Conservation (phyloP, 1,140 invertebrate genomes). For the Orchestia grillus region DNA sequence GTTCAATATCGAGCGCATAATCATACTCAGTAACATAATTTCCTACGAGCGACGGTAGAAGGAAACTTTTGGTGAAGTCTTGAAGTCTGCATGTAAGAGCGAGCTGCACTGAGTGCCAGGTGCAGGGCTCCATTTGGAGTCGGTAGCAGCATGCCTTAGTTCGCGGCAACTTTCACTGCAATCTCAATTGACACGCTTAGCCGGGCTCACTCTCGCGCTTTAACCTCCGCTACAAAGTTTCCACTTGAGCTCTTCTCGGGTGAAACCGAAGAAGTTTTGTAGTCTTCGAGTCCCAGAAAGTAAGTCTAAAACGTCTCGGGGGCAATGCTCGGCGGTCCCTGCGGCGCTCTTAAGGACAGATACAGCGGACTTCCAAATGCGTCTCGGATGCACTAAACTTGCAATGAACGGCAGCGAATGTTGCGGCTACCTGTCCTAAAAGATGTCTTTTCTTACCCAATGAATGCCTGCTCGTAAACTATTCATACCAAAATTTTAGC, state of each 20-base stretch:
- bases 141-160: not conserved
- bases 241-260: constrained; percentile 41
- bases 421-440: not conserved
- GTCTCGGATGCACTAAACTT: constrained; percentile 30
- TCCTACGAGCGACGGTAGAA: not conserved
- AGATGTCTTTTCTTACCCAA: not conserved
- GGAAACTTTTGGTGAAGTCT: not conserved
- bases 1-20: not conserved
- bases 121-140: not conserved
- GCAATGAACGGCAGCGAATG: constrained; percentile 22
- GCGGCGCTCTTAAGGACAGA: not conserved
- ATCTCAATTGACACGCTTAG: constrained; percentile 37
- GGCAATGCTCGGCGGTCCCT: not conserved
- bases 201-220: not conserved
- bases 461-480: not conserved
- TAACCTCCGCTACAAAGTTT: constrained; percentile 36
- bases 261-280: constrained; percentile 52
- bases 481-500: not conserved
- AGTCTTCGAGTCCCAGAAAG: constrained; percentile 36
- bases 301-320: constrained; percentile 19
- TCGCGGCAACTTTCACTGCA: constrained; percentile 4
- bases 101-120: not conserved
- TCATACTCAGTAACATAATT: not conserved
- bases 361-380: not conserved
- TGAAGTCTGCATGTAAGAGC: not conserved